Percentiles rank a stretch among this genome's conserved stretches.
Evolutionary conservation across 1,140 invertebrate species (phyloP).

Genomic region (Eupeodes corollae): DNA sequence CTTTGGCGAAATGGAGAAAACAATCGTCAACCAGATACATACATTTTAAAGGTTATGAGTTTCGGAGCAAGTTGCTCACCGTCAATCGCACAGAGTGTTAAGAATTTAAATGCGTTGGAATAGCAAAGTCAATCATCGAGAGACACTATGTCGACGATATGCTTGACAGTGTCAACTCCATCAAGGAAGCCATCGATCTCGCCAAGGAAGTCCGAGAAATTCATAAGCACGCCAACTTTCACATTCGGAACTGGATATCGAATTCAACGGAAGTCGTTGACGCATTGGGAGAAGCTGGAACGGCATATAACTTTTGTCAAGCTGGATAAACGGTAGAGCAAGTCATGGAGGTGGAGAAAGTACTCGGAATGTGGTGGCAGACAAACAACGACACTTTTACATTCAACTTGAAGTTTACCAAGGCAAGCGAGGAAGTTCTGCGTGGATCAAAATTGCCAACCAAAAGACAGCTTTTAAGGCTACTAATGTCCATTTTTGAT

Average conservation of each 20-base stretch:
- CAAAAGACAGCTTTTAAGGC: background rate
- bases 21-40: too few species aligned
- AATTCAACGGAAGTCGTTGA: too few species aligned
- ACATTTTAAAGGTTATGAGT: too few species aligned
- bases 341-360: background rate
- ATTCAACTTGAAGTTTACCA: background rate
- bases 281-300: too few species aligned
- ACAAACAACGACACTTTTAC: background rate
- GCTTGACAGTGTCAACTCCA: too few species aligned
- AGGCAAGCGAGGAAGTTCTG: background rate
- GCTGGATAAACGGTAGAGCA: background rate
- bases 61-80: conserved; percentile 15
- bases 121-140: background rate
- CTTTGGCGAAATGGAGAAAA: too few species aligned
- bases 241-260: too few species aligned
- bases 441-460: background rate
- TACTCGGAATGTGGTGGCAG: background rate
- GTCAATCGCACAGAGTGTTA: conserved; percentile 22
- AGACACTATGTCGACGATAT: too few species aligned
- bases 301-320: background rate
- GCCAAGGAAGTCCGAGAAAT: too few species aligned
- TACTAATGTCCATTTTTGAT: background rate
- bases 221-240: too few species aligned
- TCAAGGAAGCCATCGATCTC: too few species aligned
- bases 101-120: conserved; percentile 22